phyloP scores from a whole-genome alignment of 1,140 invertebrate species.

The Leucophenga varia region DNA sequence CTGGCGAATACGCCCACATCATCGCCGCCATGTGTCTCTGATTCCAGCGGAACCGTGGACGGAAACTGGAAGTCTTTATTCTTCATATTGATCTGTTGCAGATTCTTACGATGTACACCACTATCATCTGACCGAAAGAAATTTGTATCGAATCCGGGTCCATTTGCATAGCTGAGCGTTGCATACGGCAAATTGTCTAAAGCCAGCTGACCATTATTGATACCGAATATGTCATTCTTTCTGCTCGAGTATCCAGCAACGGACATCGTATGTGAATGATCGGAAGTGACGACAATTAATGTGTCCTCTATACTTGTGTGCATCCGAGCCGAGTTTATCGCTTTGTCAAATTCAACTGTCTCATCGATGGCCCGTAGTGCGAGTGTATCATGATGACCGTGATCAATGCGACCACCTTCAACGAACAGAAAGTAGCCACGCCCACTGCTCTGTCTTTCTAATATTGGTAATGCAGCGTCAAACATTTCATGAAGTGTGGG shows the following conservation, averaged over 20 bases:
- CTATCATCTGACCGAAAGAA: conserved; percentile 30
- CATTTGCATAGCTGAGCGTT: conserved; percentile 69
- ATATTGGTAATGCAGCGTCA: conserved; percentile 67
- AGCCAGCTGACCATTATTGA: conserved; percentile 36
- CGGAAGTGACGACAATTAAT: conserved; percentile 69
- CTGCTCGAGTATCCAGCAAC: conserved; percentile 70
- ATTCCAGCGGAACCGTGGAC: conserved; percentile 55
- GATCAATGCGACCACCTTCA: conserved; percentile 72
- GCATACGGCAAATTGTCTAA: conserved; percentile 61
- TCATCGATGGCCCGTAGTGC: conserved; percentile 70
- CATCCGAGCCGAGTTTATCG: conserved; percentile 62
- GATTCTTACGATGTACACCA: conserved; percentile 30
- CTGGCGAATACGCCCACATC: conserved; percentile 65
- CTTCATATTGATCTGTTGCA: conserved; percentile 45
- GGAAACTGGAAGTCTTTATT: conserved; percentile 59
- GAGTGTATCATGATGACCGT: conserved; percentile 69
- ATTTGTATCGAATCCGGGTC: conserved; percentile 61
- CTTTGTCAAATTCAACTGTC: conserved; percentile 68
- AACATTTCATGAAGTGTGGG: conserved; percentile 80
- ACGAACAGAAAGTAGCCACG: conserved; percentile 69
- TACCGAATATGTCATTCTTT: conserved; percentile 69
- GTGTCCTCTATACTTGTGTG: conserved; percentile 65
- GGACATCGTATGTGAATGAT: conserved; percentile 71
- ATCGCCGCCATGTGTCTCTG: conserved; percentile 61
- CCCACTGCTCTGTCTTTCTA: conserved; percentile 69